Conservation (phyloP, 2,888 invertebrate species). For the Monoplex corrugatus region DNA sequence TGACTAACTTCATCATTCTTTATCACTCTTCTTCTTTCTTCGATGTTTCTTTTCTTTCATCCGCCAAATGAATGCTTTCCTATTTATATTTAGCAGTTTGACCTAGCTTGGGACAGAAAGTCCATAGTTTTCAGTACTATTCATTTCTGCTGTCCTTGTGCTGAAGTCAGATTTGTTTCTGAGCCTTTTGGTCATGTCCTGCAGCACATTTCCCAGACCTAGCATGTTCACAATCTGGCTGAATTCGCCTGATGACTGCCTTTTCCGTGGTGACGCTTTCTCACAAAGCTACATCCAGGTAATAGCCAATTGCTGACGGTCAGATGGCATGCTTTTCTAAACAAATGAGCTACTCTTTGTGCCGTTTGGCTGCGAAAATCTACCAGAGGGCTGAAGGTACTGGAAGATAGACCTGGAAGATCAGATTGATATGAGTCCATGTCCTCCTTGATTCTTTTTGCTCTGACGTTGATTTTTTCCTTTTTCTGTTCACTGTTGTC, state of each 20-base stretch:
- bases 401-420: background rate
- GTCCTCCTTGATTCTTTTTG: background rate
- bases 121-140: background rate
- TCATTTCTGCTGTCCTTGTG: background rate
- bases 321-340: background rate
- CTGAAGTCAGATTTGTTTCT: background rate
- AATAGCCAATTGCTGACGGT: background rate
- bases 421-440: background rate
- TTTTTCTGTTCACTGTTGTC: background rate
- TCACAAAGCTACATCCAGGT: background rate
- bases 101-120: background rate
- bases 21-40: background rate
- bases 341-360: background rate
- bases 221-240: background rate
- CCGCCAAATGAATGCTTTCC: background rate
- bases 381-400: background rate
- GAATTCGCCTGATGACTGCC: background rate
- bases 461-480: background rate
- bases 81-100: background rate
- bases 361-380: background rate
- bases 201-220: background rate
- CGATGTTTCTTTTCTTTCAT: background rate
- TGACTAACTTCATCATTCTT: no score
- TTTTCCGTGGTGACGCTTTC: background rate
- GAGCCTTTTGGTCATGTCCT: background rate